phyloP scores from a whole-genome alignment of 2,113 vertebrate species.

The Syngnathus typhle region DNA sequence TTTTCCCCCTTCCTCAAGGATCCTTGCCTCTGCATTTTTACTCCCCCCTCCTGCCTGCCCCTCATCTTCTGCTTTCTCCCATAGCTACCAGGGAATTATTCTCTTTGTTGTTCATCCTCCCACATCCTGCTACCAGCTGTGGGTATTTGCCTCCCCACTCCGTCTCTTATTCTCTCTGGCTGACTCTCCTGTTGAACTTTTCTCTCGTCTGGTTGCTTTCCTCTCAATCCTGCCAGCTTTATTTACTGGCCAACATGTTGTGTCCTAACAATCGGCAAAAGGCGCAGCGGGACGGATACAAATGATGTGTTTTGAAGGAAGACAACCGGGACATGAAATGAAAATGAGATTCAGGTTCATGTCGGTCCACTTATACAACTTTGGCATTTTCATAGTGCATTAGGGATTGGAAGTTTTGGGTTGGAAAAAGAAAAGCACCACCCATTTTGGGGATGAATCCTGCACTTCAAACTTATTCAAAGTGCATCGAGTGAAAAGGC shows the following conservation, averaged over 20 bases:
- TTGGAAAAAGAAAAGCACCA: slow-evolving; percentile 10
- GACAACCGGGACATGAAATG: slow-evolving; percentile 9
- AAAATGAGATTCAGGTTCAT: slow-evolving; percentile 25
- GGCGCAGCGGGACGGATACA: slow-evolving; percentile 4
- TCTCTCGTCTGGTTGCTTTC: background rate
- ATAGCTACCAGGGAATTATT: slow-evolving; percentile 32
- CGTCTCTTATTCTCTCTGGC: slow-evolving; percentile 32
- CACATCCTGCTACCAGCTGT: slow-evolving; percentile 41
- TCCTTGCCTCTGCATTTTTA: slow-evolving; percentile 13
- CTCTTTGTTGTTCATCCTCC: slow-evolving; percentile 47
- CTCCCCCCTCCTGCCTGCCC: background rate
- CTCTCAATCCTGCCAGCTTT: slow-evolving; percentile 1
- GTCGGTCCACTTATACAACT: slow-evolving; percentile 26
- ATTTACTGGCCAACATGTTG: slow-evolving; percentile 12
- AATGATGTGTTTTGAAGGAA: slow-evolving; percentile 13
- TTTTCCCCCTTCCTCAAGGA: slow-evolving; percentile 25
- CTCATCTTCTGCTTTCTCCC: slow-evolving; percentile 22
- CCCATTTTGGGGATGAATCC: slow-evolving; percentile 5
- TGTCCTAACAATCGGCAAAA: slow-evolving; percentile 12
- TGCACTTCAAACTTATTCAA: slow-evolving; percentile 23
- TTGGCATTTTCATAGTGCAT: slow-evolving; percentile 10
- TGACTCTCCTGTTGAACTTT: slow-evolving; percentile 18
- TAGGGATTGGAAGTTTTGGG: slow-evolving; percentile 11
- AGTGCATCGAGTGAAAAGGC: background rate
- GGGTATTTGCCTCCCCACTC: slow-evolving; percentile 51